Percentiles rank a stretch among this genome's conserved stretches.
Evolutionary conservation across 2,113 vertebrate genomes (phyloP).

Genomic region (Rhinolophus sinicus): DNA sequence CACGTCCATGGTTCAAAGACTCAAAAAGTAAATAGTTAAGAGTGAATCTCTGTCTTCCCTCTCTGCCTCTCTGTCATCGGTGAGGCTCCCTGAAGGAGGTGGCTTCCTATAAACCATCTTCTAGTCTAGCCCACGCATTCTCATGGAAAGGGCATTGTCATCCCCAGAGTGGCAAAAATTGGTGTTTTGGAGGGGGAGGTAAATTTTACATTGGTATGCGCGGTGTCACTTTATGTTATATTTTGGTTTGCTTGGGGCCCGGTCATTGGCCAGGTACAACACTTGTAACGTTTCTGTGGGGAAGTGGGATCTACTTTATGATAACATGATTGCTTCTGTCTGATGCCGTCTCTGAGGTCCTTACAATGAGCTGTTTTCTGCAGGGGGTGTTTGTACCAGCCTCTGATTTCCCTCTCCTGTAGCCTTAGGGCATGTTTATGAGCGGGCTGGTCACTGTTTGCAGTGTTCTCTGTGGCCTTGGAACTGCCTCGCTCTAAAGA

Average conservation of each 20-base stretch:
- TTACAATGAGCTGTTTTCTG: neutral
- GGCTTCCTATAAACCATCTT: neutral
- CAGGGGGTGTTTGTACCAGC: neutral
- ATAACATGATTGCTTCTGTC: neutral
- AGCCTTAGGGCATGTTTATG: neutral
- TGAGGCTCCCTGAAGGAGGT: neutral
- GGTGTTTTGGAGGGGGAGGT: neutral
- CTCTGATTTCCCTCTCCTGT: neutral
- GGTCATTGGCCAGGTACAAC: too few species aligned
- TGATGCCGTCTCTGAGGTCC: neutral
- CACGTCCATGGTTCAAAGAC: fast-evolving
- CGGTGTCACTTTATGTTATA: fast-evolving
- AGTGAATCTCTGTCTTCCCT: too few species aligned
- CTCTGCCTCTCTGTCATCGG: too few species aligned
- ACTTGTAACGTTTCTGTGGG: neutral
- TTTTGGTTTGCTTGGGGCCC: neutral
- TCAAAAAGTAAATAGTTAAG: too few species aligned
- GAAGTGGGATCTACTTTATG: neutral
- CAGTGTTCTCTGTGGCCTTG: neutral
- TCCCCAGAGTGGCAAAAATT: neutral
- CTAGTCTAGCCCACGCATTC: fast-evolving
- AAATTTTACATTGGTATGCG: neutral
- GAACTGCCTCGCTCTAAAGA: neutral
- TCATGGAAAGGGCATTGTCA: neutral
- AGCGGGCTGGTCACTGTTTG: neutral